These are phyloP conservation scores for Melanotaenia parkinsoni DNA, from an alignment of 2,797 vertebrate species.

Conservation along the genomic window DNA sequence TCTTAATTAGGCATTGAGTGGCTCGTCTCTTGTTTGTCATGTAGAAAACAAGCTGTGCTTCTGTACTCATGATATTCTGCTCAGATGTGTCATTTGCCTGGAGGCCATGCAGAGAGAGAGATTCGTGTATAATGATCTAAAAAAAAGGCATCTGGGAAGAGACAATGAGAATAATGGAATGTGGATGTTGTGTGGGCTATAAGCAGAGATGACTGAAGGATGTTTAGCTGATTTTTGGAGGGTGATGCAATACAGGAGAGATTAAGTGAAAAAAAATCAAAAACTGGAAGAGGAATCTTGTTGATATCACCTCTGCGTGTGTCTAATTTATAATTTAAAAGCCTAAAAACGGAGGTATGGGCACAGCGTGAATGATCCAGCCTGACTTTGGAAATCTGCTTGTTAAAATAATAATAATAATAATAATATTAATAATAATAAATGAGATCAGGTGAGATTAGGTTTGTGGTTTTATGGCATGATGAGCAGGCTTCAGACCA, in stretches of 20 bases:
- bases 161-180: slow-evolving; percentile 50
- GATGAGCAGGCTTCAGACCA: slow-evolving; percentile 68
- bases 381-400: neutral
- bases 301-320: slow-evolving; percentile 48
- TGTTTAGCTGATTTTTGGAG: slow-evolving; percentile 43
- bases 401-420: slow-evolving; percentile 5
- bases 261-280: neutral
- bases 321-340: slow-evolving; percentile 42
- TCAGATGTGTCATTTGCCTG: slow-evolving; percentile 56
- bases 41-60: slow-evolving; percentile 36
- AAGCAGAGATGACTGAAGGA: slow-evolving; percentile 46
- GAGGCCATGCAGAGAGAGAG: slow-evolving; percentile 58
- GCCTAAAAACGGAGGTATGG: slow-evolving; percentile 28
- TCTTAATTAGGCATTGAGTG: slow-evolving; percentile 6
- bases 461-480: slow-evolving; percentile 55
- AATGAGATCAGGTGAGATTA: slow-evolving; percentile 41
- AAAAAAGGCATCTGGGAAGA: slow-evolving; percentile 41
- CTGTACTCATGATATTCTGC: slow-evolving; percentile 39
- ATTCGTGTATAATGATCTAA: slow-evolving; percentile 51
- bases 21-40: slow-evolving; percentile 8
- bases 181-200: slow-evolving; percentile 60
- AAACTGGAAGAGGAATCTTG: slow-evolving; percentile 24
- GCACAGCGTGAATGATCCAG: slow-evolving; percentile 22
- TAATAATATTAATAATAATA: slow-evolving; percentile 5
- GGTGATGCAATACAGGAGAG: slow-evolving; percentile 24